Base-by-base conservation (phyloP, 2,113 vertebrate genomes). In the Pogona vitticeps region DNA sequence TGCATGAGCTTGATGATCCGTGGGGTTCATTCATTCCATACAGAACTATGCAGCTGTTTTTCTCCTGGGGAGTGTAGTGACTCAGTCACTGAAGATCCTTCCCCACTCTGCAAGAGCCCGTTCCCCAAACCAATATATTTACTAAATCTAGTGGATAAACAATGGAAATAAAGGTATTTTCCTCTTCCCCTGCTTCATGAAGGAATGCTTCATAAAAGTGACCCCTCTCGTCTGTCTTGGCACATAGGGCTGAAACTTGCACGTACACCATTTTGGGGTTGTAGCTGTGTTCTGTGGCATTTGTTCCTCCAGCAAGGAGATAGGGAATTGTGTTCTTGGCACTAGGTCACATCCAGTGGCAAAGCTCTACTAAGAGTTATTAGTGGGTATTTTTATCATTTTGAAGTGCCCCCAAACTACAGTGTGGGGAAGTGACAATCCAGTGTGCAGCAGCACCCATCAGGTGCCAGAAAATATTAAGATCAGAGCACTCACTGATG, bases 401-500 rank as follows among this genome's bases (percentile, higher is more conserved):
- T 42, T 36, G 56, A 86, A 86, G 28, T 80, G 56, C 18, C 63
- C 38, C 38, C 36, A 33, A 72, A 33, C 15, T 18, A 17, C 9
- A 33, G 17, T 17, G n/a, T 38, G 28, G 6, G 52, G 65, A 72
- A 81, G 42, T 38, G 78, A 75, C 40, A 73, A 65, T 80, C 40
- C 38, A 20, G 26, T 80, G 38, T n/a, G 56, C 67, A 72, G 31
- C 28, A 40, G 13, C 1, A 33, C 21, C 56, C 36, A 61, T 72
- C 68, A 42, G 38, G 21, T 42, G 58, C 70, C 78, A 81, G n/a
- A 78, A 65, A 75, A 31, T 65, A 15, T 67, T 86, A 80, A 81
- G 71, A 59, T 63, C 17, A 20, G 4, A 85, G 63, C 56, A 78
- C 75, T 36, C 21, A 20, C 40, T 71, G 58, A 68, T 65, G 21